Base-by-base conservation (phyloP, 2,888 invertebrate species). In the Eupeodes latifasciatus region DNA sequence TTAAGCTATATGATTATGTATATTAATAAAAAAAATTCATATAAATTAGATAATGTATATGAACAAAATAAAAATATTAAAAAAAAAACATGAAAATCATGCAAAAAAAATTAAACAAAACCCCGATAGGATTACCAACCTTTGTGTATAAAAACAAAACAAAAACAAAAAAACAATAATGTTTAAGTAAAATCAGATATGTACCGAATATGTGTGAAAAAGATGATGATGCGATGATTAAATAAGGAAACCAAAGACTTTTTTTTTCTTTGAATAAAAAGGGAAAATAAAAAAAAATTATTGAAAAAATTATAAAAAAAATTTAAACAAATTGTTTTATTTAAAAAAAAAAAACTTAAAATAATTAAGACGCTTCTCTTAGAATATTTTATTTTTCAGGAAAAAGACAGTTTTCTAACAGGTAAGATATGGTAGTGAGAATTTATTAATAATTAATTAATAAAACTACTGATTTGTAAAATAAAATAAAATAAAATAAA, bases 201-300 rank as follows among this genome's bases (percentile, higher is more conserved):
- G 78, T 79, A 87, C 79, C 86, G 83, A 85, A 88, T 78, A 85
- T 81, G 72, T 85, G 85, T 85, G 85, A 40, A 51, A 59, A 44
- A 57, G 55, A 61, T 49, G 85, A 51, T 40, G 59, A 81, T 40
- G 88, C 67, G 85, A 88, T 64, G 85, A 88, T 85, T 85, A 85
- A 82, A 82, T 88, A 92, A 92, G 92, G 92, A 93, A 92, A 93
- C 92, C 93, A 92, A 92, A 93, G 93, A 93, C 92, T 92, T 92
- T 93, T 89, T 89, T 85, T 90, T 93, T 92, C 91, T 92, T 93
- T 92, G 92, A 91, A 91, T 91, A 91, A 91, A 88, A 86, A 83
- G 89, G 89, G 78, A 90, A 90, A 90, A 89, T 89, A 90, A 90
- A 90, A 59, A 19, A 85, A 90, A 90, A 90, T 88, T 89, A 89